Evolutionary conservation across 2,888 invertebrate genomes (phyloP), one percentile per base, ranked within the genome.

Genomic region (Fragum fragum): DNA sequence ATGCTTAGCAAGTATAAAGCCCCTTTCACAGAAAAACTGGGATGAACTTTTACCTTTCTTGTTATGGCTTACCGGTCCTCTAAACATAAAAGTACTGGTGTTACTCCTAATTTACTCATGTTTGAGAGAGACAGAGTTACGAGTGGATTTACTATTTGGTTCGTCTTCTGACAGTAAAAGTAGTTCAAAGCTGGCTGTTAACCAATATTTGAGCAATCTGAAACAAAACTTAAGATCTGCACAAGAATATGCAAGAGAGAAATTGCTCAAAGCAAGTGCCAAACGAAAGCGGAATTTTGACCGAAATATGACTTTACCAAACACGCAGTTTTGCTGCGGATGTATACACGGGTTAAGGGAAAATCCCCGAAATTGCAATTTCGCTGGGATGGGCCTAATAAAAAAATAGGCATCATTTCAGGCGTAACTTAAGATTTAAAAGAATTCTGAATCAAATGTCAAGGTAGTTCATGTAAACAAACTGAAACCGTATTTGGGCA

Each of bases 11-110:
- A 70, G 18, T 70, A 59, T 29, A 55, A 70, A 16, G 42, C 61
- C 11, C 42, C 57, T 16, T n/a, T 26, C 70, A 39, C 76, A 76
- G 18, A 28, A 26, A 14, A 36, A 76, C 21, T 76, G 76, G 76
- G 76, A 76, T 39, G 39, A 16, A 52, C 52, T 52, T 47, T 36
- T 74, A 16, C 23, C 52, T n/a, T 1, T 74, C 7, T 1, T 74
- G 18, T 28, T 63, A 21, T 71, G 52, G 47, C 42, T 18, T 52
- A 70, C 42, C 21, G 42, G n/a, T 29, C 29, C 29, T 63, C 63
- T 32, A 9, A 63, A 63, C 63, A 63, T 63, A 32, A 29, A 63
- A 29, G 18, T 26, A 63, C 63, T 23, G 63, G 63, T 6, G 7
- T 29, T 28, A 29, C 29, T 5, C 63, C 63, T 9, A 32, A 29